Conservation (phyloP, 1,140 invertebrate genomes). For the Meloidogyne hapla region DNA sequence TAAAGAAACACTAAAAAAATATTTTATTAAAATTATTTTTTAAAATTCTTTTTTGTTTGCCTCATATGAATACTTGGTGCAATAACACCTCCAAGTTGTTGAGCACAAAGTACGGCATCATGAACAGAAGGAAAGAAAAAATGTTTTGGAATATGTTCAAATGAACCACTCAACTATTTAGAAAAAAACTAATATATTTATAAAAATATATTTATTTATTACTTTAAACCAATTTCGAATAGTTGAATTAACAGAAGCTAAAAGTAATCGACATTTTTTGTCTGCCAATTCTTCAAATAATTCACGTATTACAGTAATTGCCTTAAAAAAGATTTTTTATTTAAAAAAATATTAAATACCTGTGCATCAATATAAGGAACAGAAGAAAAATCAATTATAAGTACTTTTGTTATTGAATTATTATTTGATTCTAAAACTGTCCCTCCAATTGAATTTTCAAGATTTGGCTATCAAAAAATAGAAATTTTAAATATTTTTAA, state of each 20-base stretch:
- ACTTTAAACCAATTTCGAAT: conserved; percentile 40
- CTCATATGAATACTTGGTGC: conserved; percentile 54
- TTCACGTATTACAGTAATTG: conserved; percentile 40
- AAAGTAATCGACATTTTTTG: conserved; percentile 39
- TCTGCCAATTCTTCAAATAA: conserved; percentile 46
- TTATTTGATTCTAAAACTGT: conserved; percentile 18
- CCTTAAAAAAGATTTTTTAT: conserved; percentile 2
- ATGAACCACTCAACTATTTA: conserved; percentile 41
- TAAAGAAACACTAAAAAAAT: conserved; percentile 46
- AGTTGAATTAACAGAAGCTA: conserved; percentile 48
- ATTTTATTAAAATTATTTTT: neutral
- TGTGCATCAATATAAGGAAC: conserved; percentile 41
- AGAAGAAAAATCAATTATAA: conserved; percentile 50
- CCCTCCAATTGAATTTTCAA: conserved; percentile 35
- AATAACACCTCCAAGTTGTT: conserved; percentile 48
- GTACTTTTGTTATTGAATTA: conserved; percentile 41
- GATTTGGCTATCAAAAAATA: conserved; percentile 39
- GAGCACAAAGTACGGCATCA: conserved; percentile 50
- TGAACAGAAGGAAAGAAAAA: conserved; percentile 51
- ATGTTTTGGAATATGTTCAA: conserved; percentile 48
- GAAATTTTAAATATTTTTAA: conserved; percentile 11
- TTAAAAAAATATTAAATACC: conserved; percentile 19
- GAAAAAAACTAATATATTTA: conserved; percentile 25
- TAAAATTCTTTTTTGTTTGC: too few species aligned
- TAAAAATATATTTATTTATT: conserved; percentile 2